Evolutionary conservation across 1,140 invertebrate genomes (phyloP).

Genomic region (Procambarus virginalis): DNA sequence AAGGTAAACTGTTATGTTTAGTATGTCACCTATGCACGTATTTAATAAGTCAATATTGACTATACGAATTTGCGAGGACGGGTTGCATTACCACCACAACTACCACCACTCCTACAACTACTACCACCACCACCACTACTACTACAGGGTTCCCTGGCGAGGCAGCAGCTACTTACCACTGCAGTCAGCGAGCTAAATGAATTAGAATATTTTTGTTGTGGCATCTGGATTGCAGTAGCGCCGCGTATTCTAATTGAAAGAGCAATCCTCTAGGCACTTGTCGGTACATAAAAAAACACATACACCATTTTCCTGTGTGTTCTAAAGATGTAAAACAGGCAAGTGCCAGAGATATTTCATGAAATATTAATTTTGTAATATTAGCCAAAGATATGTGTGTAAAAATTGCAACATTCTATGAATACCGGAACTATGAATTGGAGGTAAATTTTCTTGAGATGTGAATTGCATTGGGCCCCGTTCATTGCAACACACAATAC

Average conservation of each 20-base stretch:
- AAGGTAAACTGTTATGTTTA: too few species aligned
- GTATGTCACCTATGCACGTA: too few species aligned
- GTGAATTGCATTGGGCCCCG: not conserved
- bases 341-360: constrained; percentile 25
- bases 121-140: not conserved
- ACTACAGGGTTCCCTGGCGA: not conserved
- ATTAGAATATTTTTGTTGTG: constrained; percentile 12
- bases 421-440: constrained; percentile 26
- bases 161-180: not conserved
- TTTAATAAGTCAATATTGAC: too few species aligned
- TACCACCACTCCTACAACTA: too few species aligned
- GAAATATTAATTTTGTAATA: constrained; percentile 53
- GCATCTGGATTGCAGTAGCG: not conserved
- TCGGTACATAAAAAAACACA: not conserved
- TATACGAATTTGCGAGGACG: too few species aligned
- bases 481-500: not conserved
- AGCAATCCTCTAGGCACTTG: constrained; percentile 28
- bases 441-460: constrained; percentile 26
- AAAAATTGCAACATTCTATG: constrained; percentile 25
- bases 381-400: constrained; percentile 31
- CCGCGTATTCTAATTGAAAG: constrained; percentile 36
- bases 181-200: constrained; percentile 1
- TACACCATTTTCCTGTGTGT: constrained; percentile 12
- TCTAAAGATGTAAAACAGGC: constrained; percentile 48
- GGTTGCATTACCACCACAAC: too few species aligned